These are phyloP conservation scores for Gryllus bimaculatus DNA, from an alignment of 1,140 invertebrate species.

Conservation along the genomic window DNA sequence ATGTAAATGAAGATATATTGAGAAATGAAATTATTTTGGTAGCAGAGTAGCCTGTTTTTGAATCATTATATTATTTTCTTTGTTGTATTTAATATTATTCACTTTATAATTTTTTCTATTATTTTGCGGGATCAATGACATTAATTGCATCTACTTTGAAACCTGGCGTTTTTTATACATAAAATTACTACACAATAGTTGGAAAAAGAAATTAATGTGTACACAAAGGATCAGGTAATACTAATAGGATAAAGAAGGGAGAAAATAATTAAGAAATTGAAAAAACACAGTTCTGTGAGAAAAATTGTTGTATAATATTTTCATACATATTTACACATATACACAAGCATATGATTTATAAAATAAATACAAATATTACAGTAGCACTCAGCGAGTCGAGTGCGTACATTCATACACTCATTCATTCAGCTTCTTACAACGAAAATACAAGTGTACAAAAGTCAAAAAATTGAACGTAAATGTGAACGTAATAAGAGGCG, in stretches of 20 bases:
- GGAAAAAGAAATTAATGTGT: too few relatives aligned
- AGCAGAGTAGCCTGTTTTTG: too few relatives aligned
- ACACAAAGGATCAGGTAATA: not conserved
- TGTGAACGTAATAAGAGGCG: not conserved
- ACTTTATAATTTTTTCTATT: too few relatives aligned
- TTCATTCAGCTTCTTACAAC: not conserved
- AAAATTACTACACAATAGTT: too few relatives aligned
- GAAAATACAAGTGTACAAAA: conserved; percentile 5
- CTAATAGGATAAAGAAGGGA: not conserved
- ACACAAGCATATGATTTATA: not conserved
- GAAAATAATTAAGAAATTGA: not conserved
- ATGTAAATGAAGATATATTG: too few relatives aligned
- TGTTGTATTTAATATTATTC: too few relatives aligned
- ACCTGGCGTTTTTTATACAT: too few relatives aligned
- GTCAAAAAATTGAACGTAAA: not conserved
- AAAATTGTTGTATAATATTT: not conserved
- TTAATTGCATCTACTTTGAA: too few relatives aligned
- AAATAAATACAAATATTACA: conserved; percentile 6
- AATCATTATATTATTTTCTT: too few relatives aligned
- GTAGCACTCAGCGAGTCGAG: not conserved
- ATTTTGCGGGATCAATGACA: too few relatives aligned
- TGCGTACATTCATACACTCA: not conserved
- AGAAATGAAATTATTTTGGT: too few relatives aligned
- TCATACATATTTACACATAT: conserved; percentile 1
- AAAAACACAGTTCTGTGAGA: not conserved